Evolutionary conservation across 2,888 invertebrate species (phyloP).

Genomic region (Rhingia campestris): DNA sequence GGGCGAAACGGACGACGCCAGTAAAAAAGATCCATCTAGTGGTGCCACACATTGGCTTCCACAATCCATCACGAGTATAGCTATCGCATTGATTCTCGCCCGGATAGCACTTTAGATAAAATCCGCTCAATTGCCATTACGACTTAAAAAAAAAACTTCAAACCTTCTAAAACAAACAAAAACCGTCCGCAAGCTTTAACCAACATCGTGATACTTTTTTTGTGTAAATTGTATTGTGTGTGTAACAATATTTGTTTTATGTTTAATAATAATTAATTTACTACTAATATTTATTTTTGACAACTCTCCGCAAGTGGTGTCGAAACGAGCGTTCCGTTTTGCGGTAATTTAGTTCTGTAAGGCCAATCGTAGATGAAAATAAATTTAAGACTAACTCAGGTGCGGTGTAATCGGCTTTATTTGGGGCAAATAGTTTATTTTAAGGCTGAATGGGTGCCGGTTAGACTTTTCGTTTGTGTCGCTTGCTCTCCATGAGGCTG

Average conservation of each 20-base stretch:
- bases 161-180: constrained; percentile 29
- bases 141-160: constrained; percentile 12
- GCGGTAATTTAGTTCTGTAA: constrained; percentile 58
- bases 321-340: constrained; percentile 7
- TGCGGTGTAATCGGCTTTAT: constrained; percentile 23
- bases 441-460: neutral
- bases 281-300: constrained; percentile 72
- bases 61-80: constrained; percentile 34
- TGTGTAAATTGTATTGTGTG: constrained; percentile 63
- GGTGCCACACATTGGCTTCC: constrained; percentile 30
- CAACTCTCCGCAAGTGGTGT: constrained; percentile 43
- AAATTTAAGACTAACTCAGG: constrained; percentile 64
- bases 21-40: constrained; percentile 37
- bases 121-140: constrained; percentile 33
- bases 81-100: constrained; percentile 36
- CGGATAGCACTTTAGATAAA: constrained; percentile 42
- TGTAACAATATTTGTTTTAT: constrained; percentile 31
- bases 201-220: constrained; percentile 66
- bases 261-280: constrained; percentile 63
- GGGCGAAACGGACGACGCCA: constrained; percentile 50
- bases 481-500: constrained; percentile 82
- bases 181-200: constrained; percentile 69
- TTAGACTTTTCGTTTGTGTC: constrained; percentile 79
- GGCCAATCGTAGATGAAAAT: constrained; percentile 38
- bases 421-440: neutral